phyloP scores from a whole-genome alignment of 2,113 vertebrate genomes.

The Lamprotornis superbus region DNA sequence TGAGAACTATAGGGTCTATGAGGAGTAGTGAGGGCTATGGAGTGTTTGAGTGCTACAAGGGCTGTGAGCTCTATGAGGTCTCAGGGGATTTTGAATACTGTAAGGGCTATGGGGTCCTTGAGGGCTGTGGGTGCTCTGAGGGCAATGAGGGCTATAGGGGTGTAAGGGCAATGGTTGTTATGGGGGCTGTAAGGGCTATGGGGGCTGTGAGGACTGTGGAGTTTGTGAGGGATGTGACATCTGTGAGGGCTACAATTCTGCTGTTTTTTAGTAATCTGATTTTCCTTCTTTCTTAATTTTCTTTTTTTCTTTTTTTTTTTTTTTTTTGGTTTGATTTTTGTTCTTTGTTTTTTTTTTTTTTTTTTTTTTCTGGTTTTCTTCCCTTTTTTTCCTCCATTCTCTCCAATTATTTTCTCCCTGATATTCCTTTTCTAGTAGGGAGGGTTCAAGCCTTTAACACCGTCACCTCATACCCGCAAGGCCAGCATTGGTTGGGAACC shows the following conservation, averaged over 20 bases:
- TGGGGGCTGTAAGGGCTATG: not conserved
- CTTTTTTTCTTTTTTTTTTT: not conserved
- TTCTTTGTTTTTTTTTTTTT: no score
- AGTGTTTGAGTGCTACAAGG: not conserved
- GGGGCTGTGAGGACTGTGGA: not conserved
- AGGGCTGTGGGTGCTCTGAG: no score
- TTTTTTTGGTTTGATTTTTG: not conserved
- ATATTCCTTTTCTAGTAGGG: no score
- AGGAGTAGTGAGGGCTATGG: not conserved
- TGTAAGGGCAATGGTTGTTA: no score
- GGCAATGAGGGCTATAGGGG: no score
- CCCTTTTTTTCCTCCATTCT: not conserved
- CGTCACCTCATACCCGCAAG: no score
- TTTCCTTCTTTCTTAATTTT: not conserved
- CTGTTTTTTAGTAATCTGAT: not conserved
- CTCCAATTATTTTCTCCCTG: no score
- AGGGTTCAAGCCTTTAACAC: no score
- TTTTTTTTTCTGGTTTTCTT: not conserved
- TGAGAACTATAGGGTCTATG: not conserved
- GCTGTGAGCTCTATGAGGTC: not conserved
- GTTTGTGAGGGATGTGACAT: not conserved
- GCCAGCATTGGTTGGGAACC: no score
- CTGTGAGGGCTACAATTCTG: not conserved
- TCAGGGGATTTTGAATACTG: not conserved
- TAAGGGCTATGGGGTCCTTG: not conserved